A percentile compares a stretch with the other conserved stretches of the same genome.
Conservation (phyloP, 2,113 vertebrate genomes). For the Eretmochelys imbricata region DNA sequence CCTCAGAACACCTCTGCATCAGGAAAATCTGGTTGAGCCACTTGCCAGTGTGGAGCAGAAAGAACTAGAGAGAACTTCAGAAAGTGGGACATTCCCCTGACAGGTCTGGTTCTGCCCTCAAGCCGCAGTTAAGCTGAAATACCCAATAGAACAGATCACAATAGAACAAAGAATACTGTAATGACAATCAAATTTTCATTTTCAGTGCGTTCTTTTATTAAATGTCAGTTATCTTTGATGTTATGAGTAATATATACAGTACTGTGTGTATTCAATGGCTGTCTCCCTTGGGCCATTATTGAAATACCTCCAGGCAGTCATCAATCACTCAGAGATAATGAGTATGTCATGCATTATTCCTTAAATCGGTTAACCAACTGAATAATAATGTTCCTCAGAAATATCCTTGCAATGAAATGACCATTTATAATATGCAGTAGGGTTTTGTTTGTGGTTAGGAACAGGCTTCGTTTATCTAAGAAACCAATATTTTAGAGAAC, state of each 20-base stretch:
- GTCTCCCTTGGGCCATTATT: background rate
- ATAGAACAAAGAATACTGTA: background rate
- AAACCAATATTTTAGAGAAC: background rate
- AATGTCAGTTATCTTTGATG: background rate
- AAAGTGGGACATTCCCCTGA: background rate
- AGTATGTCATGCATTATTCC: background rate
- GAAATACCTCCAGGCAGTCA: background rate
- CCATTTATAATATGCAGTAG: background rate
- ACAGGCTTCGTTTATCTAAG: background rate
- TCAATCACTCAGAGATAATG: slow-evolving; percentile 38
- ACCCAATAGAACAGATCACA: background rate
- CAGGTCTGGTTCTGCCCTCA: background rate
- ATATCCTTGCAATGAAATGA: background rate
- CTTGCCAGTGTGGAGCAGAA: background rate
- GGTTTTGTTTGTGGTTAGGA: background rate
- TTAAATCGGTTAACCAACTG: slow-evolving; percentile 42
- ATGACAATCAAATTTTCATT: background rate
- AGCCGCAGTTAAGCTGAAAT: background rate
- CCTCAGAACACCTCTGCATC: too few species aligned
- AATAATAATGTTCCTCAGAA: slow-evolving; percentile 46
- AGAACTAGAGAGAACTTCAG: background rate
- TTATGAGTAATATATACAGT: background rate
- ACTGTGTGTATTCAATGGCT: background rate
- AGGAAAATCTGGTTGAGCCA: too few species aligned
- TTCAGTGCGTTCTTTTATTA: background rate